Percentiles rank a stretch among this genome's conserved stretches.
Conservation (phyloP, 2,797 vertebrate genomes). For the Artibeus jamaicensis region DNA sequence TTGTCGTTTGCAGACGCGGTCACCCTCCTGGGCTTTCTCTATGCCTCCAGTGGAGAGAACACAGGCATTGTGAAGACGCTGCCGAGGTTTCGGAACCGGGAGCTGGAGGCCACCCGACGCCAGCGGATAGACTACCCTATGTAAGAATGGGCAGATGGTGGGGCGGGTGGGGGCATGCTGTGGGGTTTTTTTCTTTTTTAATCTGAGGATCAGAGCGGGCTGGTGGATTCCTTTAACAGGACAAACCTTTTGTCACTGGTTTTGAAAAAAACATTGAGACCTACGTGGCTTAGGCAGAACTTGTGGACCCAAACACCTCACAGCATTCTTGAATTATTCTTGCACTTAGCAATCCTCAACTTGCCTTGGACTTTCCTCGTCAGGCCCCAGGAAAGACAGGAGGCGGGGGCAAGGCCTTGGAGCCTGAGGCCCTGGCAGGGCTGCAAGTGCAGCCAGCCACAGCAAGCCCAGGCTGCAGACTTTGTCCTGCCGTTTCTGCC, state of each 20-base stretch:
- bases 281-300: background rate
- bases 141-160: slow-evolving; percentile 80
- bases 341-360: background rate
- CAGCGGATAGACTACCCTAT: slow-evolving; percentile 86
- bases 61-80: slow-evolving; percentile 91
- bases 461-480: background rate
- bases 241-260: background rate
- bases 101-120: slow-evolving; percentile 87
- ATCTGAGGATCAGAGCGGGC: background rate
- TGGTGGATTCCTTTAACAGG: background rate
- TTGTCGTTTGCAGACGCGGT: slow-evolving; percentile 84
- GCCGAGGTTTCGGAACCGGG: slow-evolving; percentile 85
- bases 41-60: slow-evolving; percentile 90
- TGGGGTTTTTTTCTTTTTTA: background rate
- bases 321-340: background rate
- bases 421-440: background rate
- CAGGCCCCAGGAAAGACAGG: background rate
- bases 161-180: background rate
- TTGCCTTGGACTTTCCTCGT: background rate
- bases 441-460: background rate
- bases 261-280: background rate
- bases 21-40: slow-evolving; percentile 88
- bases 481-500: background rate
- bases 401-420: background rate
- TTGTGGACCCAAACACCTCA: background rate